phyloP scores from a whole-genome alignment of 2,888 invertebrate genomes.

The Noctua pronuba region DNA sequence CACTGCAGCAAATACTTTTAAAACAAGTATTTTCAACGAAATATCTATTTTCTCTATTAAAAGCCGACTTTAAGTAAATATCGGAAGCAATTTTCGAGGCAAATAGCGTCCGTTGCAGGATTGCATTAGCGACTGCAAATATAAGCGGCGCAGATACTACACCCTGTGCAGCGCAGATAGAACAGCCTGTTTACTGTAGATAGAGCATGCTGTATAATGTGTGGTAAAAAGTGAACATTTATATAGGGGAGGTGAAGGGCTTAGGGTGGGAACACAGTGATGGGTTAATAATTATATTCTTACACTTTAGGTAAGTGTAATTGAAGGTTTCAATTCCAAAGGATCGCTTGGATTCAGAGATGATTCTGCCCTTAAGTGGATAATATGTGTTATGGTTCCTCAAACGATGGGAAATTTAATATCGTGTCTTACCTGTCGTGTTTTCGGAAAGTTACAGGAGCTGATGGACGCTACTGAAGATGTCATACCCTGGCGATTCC shows the following conservation, averaged over 20 bases:
- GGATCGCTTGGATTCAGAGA: not conserved
- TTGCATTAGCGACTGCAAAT: constrained; percentile 72
- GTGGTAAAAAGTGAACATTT: constrained; percentile 71
- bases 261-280: constrained; percentile 41
- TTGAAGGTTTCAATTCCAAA: not conserved
- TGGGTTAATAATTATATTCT: constrained; percentile 3
- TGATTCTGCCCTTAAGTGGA: not conserved
- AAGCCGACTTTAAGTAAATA: constrained; percentile 63
- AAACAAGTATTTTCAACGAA: constrained; percentile 21
- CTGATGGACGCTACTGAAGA: not conserved
- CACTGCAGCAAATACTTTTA: not conserved
- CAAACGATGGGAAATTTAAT: too few species aligned
- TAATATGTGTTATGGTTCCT: not conserved
- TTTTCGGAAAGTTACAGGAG: too few species aligned
- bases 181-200: constrained; percentile 44
- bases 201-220: constrained; percentile 26
- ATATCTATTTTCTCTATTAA: constrained; percentile 48
- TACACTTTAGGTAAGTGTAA: not conserved
- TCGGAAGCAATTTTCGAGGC: constrained; percentile 72
- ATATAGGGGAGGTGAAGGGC: constrained; percentile 65
- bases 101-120: constrained; percentile 72
- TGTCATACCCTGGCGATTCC: not conserved
- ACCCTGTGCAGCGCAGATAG: constrained; percentile 23
- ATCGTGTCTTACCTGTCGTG: too few species aligned
- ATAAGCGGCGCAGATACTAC: constrained; percentile 49